A percentile compares a stretch with the other conserved stretches of the same genome.
These are phyloP conservation scores for Arnoldichthys spilopterus DNA, from an alignment of 2,797 vertebrate species.

Conservation along the genomic window DNA sequence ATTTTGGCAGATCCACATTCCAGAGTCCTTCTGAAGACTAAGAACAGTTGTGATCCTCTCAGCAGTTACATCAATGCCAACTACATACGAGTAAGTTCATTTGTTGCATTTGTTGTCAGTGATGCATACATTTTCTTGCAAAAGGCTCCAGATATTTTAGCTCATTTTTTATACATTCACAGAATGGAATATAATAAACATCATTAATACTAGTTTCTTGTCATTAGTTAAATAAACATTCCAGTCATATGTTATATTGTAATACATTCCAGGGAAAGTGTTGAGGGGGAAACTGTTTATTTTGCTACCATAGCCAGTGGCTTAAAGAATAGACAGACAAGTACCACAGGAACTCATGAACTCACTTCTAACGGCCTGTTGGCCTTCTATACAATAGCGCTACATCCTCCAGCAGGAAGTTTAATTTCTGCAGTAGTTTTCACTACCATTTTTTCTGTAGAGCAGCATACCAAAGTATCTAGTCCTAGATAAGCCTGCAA, in stretches of 20 bases:
- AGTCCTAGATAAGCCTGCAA: not conserved
- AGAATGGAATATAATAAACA: not conserved
- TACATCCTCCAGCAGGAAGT: constrained; percentile 71
- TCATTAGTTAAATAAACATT: constrained; percentile 25
- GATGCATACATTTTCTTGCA: not conserved
- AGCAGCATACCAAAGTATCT: not conserved
- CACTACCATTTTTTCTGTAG: not conserved
- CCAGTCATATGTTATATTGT: not conserved
- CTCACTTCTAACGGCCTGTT: constrained; percentile 47
- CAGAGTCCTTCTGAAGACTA: constrained; percentile 90
- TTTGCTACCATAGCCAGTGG: constrained; percentile 22
- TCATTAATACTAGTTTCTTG: not conserved
- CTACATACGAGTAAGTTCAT: constrained; percentile 88
- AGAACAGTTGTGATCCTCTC: constrained; percentile 84
- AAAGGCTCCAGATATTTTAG: not conserved
- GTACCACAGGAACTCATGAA: constrained; percentile 14
- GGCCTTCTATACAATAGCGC: constrained; percentile 61
- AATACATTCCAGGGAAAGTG: constrained; percentile 21
- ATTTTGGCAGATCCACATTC: constrained; percentile 87
- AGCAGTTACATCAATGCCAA: constrained; percentile 97
- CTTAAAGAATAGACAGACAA: not conserved
- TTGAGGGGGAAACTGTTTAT: constrained; percentile 5
- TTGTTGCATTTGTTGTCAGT: too few relatives aligned
- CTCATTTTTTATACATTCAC: not conserved
- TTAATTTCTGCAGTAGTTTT: constrained; percentile 13